phyloP scores from a whole-genome alignment of 2,113 vertebrate genomes.

The Nesospiza acunhae region DNA sequence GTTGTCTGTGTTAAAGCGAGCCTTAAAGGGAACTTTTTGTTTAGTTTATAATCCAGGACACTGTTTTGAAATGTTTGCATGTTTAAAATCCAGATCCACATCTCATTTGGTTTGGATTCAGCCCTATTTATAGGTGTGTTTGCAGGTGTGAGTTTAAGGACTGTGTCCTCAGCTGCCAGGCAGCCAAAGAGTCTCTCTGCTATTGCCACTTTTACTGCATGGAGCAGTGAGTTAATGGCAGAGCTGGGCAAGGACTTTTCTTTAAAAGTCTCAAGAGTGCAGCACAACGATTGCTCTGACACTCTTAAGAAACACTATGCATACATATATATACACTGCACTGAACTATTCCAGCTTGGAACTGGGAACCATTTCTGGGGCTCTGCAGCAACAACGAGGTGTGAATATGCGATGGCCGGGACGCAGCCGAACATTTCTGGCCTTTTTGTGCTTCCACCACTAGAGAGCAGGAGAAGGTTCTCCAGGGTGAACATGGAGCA shows the following conservation, averaged over 20 bases:
- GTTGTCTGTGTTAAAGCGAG: background rate
- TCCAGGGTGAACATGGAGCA: background rate
- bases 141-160: background rate
- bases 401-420: background rate
- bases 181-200: background rate
- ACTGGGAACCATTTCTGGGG: background rate
- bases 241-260: background rate
- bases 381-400: background rate
- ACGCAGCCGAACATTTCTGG: background rate
- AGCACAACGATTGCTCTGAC: background rate
- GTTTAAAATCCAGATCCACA: background rate
- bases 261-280: background rate
- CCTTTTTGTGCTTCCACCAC: constrained; percentile 9
- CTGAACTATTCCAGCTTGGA: background rate
- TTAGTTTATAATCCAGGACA: background rate
- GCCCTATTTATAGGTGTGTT: background rate
- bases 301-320: background rate
- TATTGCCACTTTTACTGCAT: background rate
- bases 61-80: background rate
- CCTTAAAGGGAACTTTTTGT: background rate
- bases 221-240: background rate
- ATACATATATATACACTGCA: background rate
- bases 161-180: background rate
- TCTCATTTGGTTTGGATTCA: background rate
- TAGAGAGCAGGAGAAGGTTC: constrained; percentile 51